Conservation (phyloP, 2,888 invertebrate species). For the Leptinotarsa tumamoca region DNA sequence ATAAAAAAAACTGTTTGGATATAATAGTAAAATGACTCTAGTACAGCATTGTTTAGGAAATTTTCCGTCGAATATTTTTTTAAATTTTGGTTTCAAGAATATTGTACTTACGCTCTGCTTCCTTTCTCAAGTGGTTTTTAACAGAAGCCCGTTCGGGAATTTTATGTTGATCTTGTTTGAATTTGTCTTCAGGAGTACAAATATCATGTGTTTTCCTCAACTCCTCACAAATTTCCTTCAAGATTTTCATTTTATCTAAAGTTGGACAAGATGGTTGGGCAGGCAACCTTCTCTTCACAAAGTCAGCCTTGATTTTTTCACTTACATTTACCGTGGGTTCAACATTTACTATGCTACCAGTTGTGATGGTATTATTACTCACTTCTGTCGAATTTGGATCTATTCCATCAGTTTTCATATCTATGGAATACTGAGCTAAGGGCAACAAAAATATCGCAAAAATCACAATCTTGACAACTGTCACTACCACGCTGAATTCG, state of each 20-base stretch:
- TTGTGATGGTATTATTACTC: not conserved
- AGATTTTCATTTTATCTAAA: not conserved
- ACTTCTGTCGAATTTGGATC: not conserved
- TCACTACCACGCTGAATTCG: slow-evolving; percentile 16
- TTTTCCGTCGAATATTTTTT: no score
- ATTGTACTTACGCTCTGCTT: slow-evolving; percentile 12
- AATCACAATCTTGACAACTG: slow-evolving; percentile 13
- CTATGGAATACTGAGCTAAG: slow-evolving; percentile 6
- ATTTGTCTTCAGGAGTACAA: slow-evolving; percentile 6
- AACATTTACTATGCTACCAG: not conserved
- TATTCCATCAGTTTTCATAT: slow-evolving; percentile 4
- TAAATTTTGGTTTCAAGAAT: no score
- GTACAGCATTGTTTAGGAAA: no score
- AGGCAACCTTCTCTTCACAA: slow-evolving; percentile 7
- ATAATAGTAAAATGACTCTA: no score
- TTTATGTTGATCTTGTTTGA: not conserved
- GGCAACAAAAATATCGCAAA: slow-evolving; percentile 13
- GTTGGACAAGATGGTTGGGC: not conserved
- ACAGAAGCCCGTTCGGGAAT: not conserved
- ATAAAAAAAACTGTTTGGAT: no score
- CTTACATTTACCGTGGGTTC: not conserved
- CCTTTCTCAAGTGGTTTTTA: not conserved
- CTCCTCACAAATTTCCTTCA: not conserved
- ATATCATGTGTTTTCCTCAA: not conserved
- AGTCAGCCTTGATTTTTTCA: not conserved